phyloP scores from a whole-genome alignment of 2,888 invertebrate species.

The Campopleginae sp. region DNA sequence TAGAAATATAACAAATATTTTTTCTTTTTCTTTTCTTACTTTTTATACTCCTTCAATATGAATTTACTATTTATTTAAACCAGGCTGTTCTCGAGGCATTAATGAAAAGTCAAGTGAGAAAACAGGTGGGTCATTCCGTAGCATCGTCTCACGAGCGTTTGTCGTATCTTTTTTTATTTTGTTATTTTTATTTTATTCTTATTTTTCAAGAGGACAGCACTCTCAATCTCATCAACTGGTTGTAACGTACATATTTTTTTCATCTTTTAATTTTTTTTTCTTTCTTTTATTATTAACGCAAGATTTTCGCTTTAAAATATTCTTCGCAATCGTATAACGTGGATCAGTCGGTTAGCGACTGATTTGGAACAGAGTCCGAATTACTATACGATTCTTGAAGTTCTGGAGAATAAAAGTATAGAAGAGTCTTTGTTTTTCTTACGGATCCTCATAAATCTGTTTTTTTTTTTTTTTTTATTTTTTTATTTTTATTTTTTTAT shows the following conservation, averaged over 20 bases:
- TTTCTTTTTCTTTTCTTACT: slow-evolving; percentile 72
- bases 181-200: slow-evolving; percentile 5
- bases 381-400: slow-evolving; percentile 70
- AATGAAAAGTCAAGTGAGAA: slow-evolving; percentile 80
- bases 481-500: not conserved
- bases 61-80: slow-evolving; percentile 80
- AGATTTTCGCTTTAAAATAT: slow-evolving; percentile 67
- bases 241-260: slow-evolving; percentile 66
- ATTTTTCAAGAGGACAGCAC: slow-evolving; percentile 74
- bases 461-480: slow-evolving; percentile 23
- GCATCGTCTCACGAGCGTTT: slow-evolving; percentile 78
- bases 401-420: slow-evolving; percentile 73
- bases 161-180: slow-evolving; percentile 39
- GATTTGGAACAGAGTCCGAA: slow-evolving; percentile 65
- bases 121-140: slow-evolving; percentile 79
- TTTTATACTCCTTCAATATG: slow-evolving; percentile 78
- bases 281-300: slow-evolving; percentile 65
- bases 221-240: slow-evolving; percentile 68
- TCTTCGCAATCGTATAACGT: slow-evolving; percentile 62
- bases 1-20: slow-evolving; percentile 83
- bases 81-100: slow-evolving; percentile 71
- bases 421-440: slow-evolving; percentile 68
- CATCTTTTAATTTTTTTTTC: slow-evolving; percentile 58
- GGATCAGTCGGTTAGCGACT: slow-evolving; percentile 53
- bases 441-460: slow-evolving; percentile 66